Conservation (phyloP, 2,888 invertebrate genomes). For the Megamerina dolium region DNA sequence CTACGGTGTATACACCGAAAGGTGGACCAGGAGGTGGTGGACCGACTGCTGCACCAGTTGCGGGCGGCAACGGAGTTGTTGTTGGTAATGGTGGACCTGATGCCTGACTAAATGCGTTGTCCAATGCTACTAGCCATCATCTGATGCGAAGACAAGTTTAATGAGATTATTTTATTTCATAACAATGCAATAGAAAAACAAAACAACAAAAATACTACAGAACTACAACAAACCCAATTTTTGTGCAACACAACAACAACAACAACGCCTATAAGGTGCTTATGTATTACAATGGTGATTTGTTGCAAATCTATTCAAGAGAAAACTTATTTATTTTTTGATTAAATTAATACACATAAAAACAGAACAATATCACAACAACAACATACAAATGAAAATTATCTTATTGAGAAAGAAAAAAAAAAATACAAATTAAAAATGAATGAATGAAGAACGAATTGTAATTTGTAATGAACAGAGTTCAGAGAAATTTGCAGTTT, state of each 20-base stretch:
- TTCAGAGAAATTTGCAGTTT: too few species aligned
- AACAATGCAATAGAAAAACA: too few species aligned
- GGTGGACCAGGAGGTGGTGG: slow-evolving; percentile 49
- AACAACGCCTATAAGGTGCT: too few species aligned
- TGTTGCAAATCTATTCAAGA: too few species aligned
- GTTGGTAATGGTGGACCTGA: slow-evolving; percentile 30
- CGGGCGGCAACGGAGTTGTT: slow-evolving; percentile 22
- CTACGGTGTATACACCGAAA: slow-evolving; percentile 86
- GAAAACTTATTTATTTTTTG: too few species aligned
- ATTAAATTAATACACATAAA: too few species aligned
- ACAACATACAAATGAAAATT: slow-evolving; percentile 17
- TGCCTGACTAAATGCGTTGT: slow-evolving; percentile 32
- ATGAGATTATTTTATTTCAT: slow-evolving; percentile 39
- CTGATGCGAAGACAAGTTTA: slow-evolving; percentile 44
- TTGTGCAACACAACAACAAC: too few species aligned
- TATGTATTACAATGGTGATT: too few species aligned
- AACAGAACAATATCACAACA: slow-evolving; percentile 14
- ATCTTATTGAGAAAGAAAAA: slow-evolving; percentile 21
- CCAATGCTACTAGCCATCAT: slow-evolving; percentile 23
- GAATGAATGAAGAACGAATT: slow-evolving; percentile 19
- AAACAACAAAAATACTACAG: too few species aligned
- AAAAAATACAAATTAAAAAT: slow-evolving; percentile 15
- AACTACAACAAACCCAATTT: too few species aligned
- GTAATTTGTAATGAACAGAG: too few species aligned
- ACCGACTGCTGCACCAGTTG: too few species aligned